These are phyloP conservation scores for Sphaerophoria rueppellii DNA, from an alignment of 2,888 invertebrate species.

Conservation along the genomic window DNA sequence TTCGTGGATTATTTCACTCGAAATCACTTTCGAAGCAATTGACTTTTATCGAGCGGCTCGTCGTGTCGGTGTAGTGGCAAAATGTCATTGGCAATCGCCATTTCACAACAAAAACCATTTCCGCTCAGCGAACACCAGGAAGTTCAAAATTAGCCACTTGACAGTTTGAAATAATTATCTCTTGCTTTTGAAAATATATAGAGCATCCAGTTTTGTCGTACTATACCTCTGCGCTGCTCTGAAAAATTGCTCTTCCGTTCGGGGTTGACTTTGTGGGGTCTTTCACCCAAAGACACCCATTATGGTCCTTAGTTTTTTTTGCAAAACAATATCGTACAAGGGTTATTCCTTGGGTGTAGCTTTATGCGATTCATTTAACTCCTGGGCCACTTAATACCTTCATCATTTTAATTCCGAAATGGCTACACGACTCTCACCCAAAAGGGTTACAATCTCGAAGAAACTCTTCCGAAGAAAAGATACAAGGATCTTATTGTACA, in stretches of 20 bases:
- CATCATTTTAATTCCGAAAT: slow-evolving; percentile 73
- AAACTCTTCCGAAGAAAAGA: slow-evolving; percentile 65
- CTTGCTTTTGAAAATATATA: slow-evolving; percentile 18
- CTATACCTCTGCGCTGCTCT: slow-evolving; percentile 12
- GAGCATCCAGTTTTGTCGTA: background rate
- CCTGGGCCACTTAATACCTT: slow-evolving; percentile 73
- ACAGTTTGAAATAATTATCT: slow-evolving; percentile 73
- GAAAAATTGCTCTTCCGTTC: slow-evolving; percentile 61
- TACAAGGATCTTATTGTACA: slow-evolving; percentile 72
- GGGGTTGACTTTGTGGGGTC: slow-evolving; percentile 40
- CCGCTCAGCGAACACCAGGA: slow-evolving; percentile 70
- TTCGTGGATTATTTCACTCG: slow-evolving; percentile 74
- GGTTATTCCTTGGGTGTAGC: slow-evolving; percentile 54
- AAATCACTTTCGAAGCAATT: slow-evolving; percentile 73
- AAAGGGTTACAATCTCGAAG: slow-evolving; percentile 58
- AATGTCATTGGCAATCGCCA: slow-evolving; percentile 71
- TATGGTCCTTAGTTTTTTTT: slow-evolving; percentile 39
- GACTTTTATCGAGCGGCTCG: slow-evolving; percentile 73
- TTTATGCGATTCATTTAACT: slow-evolving; percentile 74
- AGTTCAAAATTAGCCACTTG: slow-evolving; percentile 73
- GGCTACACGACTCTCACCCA: slow-evolving; percentile 36
- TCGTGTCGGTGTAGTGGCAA: slow-evolving; percentile 36
- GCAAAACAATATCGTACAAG: slow-evolving; percentile 2
- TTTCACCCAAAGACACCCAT: slow-evolving; percentile 41
- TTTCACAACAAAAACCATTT: slow-evolving; percentile 70